These are phyloP conservation scores for Ammospiza caudacuta DNA, from an alignment of 2,113 vertebrate species.

Conservation along the genomic window DNA sequence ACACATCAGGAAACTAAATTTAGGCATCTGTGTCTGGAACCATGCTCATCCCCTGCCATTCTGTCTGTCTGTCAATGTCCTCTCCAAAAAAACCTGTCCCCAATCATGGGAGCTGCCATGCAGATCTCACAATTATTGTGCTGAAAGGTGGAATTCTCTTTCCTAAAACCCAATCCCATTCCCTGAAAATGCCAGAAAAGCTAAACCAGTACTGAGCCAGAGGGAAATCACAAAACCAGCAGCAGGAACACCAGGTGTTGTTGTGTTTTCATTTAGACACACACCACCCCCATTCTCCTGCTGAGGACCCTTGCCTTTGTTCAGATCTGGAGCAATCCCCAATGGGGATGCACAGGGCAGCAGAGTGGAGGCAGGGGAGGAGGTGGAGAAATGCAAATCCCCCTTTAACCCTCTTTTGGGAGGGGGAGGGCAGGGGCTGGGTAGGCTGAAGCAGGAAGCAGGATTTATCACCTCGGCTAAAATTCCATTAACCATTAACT, in stretches of 20 bases:
- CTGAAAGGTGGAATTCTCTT: not conserved
- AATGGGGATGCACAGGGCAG: not conserved
- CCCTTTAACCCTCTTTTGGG: not conserved
- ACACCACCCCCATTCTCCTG: not conserved
- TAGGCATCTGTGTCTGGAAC: not conserved
- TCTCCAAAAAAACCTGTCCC: not conserved
- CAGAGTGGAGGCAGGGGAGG: not conserved
- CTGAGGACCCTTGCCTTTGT: not conserved
- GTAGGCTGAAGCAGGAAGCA: not conserved
- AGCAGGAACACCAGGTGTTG: not conserved
- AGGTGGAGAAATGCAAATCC: constrained; percentile 20
- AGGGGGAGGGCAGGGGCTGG: not conserved
- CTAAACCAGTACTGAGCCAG: not conserved
- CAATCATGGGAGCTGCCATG: not conserved
- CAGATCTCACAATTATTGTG: not conserved
- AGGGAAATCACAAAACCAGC: not conserved
- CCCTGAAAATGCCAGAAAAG: not conserved
- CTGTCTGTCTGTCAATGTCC: not conserved
- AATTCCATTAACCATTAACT: constrained; percentile 25
- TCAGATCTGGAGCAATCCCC: not conserved
- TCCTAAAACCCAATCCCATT: not conserved
- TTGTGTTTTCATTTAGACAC: not conserved
- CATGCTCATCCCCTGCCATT: not conserved
- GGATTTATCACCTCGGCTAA: constrained; percentile 2
- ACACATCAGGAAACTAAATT: not conserved